Evolutionary conservation across 1,140 invertebrate species (phyloP), one percentile per base, ranked within the genome.

Genomic region (Orussus abietinus): DNA sequence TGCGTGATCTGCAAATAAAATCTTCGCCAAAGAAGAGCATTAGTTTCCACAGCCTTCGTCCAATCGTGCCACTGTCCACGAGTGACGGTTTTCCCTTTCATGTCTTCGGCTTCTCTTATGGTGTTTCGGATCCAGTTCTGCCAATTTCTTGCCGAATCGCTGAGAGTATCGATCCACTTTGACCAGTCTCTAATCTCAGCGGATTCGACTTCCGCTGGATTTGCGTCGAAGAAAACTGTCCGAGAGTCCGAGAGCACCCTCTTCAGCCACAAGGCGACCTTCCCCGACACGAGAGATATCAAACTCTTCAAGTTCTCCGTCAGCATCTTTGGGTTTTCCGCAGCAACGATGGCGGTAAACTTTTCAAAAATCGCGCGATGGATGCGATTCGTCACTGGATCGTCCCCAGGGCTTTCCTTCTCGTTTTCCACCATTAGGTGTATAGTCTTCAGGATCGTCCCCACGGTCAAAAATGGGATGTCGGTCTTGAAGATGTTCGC

Each of bases 211-310:
- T 56, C 34, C 0, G 55, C 45, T 6, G 58, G 51, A 15, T 47
- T 42, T 10, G 53, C 29, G 6, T 42, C 18, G 14, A 64, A 22
- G 19, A 59, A 51, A 0, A 35, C 11, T 1, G 59, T 25, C 10
- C 60, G 42, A 1, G 49, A 55, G 2, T 55, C 49, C 1, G 42
- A 49, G 0, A 69, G 17, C 11, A 59, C 22, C 9, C 37, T 36
- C 30, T 40, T 52, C 1, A 69, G n/a, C 61, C 64, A 68, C n/a
- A 29, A 26, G 3, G 60, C 59, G 1, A 66, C 47, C 47, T 64
- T 65, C 12, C 58, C 62, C 12, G 59, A 45, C 6, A 66, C 39
- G 0, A 63, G 53, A 29, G 57, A 41, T n/a, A 68, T 40, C 0
- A 57, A 17, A n/a, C 56, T 52, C 20, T 45, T 51, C 6, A 45